phyloP scores from a whole-genome alignment of 2,113 vertebrate species.

The Heteronetta atricapilla region DNA sequence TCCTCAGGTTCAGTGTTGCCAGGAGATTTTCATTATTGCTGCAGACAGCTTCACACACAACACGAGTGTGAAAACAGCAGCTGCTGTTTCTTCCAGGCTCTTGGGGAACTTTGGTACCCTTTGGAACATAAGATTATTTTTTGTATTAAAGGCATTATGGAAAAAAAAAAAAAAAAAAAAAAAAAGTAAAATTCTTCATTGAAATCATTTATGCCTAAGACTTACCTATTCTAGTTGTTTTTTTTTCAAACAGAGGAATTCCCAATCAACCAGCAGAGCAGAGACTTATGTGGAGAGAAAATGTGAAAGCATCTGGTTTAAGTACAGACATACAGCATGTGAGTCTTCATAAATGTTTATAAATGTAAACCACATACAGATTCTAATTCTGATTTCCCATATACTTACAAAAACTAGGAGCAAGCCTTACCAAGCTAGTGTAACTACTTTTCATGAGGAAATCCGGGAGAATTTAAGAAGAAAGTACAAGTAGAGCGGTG shows the following conservation, averaged over 20 bases:
- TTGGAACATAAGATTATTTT: background rate
- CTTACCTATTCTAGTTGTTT: background rate
- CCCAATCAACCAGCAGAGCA: background rate
- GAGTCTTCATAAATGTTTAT: background rate
- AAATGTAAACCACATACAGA: background rate
- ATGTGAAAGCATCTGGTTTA: background rate
- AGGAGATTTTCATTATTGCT: background rate
- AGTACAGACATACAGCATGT: background rate
- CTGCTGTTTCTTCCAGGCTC: background rate
- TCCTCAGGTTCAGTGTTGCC: background rate
- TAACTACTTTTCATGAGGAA: background rate
- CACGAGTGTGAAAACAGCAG: background rate
- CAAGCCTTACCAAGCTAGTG: background rate
- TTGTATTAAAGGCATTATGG: background rate
- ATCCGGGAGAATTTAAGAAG: background rate
- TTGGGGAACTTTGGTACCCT: background rate
- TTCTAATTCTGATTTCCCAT: background rate
- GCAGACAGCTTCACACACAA: background rate
- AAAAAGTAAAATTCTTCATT: background rate
- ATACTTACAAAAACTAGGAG: background rate
- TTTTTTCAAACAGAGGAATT: background rate
- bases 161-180: background rate
- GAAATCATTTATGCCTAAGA: background rate
- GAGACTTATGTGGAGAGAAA: background rate
- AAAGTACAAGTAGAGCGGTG: background rate